Conservation (phyloP, 2,888 invertebrate species). For the Latheticus oryzae region DNA sequence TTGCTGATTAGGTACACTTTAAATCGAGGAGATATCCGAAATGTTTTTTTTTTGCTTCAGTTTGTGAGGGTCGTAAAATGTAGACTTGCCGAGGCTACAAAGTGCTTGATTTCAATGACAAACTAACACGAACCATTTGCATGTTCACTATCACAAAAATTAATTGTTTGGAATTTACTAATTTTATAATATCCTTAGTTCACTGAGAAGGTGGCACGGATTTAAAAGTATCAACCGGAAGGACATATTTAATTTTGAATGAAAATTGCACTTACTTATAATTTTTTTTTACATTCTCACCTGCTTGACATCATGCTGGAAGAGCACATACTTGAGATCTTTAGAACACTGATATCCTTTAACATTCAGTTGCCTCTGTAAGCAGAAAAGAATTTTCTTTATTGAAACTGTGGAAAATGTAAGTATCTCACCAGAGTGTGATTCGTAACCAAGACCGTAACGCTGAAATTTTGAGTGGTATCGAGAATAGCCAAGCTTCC, state of each 20-base stretch:
- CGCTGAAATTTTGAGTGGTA: slow-evolving; percentile 79
- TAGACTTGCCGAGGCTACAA: background rate
- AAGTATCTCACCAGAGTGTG: slow-evolving; percentile 80
- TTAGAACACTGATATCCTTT: slow-evolving; percentile 88
- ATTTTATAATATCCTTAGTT: too few species aligned
- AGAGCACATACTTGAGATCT: slow-evolving; percentile 87
- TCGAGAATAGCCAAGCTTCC: slow-evolving; percentile 84
- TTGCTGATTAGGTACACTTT: slow-evolving; percentile 2
- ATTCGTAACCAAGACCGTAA: slow-evolving; percentile 85
- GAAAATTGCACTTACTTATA: too few species aligned
- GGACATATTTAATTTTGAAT: too few species aligned
- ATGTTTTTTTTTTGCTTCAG: slow-evolving; percentile 6
- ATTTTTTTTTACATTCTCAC: too few species aligned
- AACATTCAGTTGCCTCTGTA: slow-evolving; percentile 87
- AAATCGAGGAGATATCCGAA: background rate
- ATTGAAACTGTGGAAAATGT: slow-evolving; percentile 5
- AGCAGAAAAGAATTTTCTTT: slow-evolving; percentile 48
- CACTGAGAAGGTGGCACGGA: too few species aligned
- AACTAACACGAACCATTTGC: slow-evolving; percentile 20
- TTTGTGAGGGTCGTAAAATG: background rate
- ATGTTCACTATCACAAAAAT: slow-evolving; percentile 16
- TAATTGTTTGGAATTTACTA: too few species aligned
- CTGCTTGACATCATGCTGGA: slow-evolving; percentile 88
- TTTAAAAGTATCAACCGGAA: too few species aligned
- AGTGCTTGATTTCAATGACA: slow-evolving; percentile 10